Evolutionary conservation across 2,888 invertebrate genomes (phyloP), one percentile per base, ranked within the genome.

Genomic region (Heliconius hortense): DNA sequence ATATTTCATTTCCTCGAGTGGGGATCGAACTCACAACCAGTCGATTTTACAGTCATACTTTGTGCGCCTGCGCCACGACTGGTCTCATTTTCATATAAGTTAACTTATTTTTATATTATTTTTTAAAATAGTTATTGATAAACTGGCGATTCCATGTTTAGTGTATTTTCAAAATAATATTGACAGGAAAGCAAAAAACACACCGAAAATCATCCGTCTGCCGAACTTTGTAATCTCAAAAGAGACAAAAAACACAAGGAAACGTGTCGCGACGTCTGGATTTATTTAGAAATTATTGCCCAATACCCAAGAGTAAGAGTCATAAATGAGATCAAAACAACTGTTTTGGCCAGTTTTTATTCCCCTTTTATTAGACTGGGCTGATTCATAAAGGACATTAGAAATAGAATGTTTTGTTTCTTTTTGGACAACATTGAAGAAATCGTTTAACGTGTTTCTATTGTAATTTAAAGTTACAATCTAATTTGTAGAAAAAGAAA

Each of bases 201-300:
- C 66, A 67, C 39, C n/a, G 31, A 72, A 68, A 24, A 28, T 72
- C 48, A 24, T 53, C n/a, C 73, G 39, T 74, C 68, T 68, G 67
- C 68, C 60, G 73, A 76, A 75, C 74, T 78, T 71, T 48, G 60
- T 62, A 69, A 77, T 78, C 79, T 76, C 76, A 77, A 79, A 78
- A 78, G 78, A 78, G 76, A 79, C 78, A 79, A 77, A 80, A 80
- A 79, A 79, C 31, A 43, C 73, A 72, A 79, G 76, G 76, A 78
- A 79, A 73, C 78, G 77, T 78, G 76, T 74, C 78, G 76, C 77
- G 74, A 67, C 76, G 78, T 80, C 79, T 80, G 79, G 78, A 78
- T 81, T 81, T 82, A 82, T 82, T 82, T 82, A 81, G 78, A 79
- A 82, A 82, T 79, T 77, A 78, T 79, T 77, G 77, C 78, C 76